Evolutionary conservation across 2,888 invertebrate species (phyloP).

Genomic region (Anthophora plumipes): DNA sequence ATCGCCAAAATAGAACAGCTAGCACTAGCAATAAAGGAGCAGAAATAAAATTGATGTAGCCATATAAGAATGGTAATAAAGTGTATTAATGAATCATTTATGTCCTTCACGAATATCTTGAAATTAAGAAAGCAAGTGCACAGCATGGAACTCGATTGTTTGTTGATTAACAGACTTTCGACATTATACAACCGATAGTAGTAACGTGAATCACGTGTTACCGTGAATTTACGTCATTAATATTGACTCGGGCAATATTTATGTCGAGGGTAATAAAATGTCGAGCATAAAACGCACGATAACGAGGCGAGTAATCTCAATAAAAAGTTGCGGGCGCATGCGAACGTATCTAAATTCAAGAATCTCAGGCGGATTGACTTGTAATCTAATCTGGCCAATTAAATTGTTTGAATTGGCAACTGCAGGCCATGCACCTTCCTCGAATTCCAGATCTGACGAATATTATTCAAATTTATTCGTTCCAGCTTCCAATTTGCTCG

Average conservation of each 20-base stretch:
- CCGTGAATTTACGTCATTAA: neutral
- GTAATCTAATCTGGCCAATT: conserved; percentile 24
- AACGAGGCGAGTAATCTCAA: neutral
- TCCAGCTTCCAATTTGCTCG: neutral
- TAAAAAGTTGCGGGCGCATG: neutral
- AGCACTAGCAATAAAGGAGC: neutral
- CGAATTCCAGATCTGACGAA: neutral
- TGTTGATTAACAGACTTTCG: neutral
- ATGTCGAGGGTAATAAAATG: neutral
- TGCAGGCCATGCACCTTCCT: conserved; percentile 7
- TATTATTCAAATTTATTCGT: neutral
- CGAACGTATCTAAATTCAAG: conserved; percentile 2
- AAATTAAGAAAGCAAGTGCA: neutral
- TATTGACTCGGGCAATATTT: neutral
- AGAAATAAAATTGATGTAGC: neutral
- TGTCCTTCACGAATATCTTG: neutral
- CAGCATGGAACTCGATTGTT: neutral
- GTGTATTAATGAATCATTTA: neutral
- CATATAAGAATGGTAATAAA: neutral
- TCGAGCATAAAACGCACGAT: neutral
- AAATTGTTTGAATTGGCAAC: neutral
- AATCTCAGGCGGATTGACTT: neutral
- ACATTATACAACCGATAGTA: neutral
- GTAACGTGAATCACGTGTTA: neutral
- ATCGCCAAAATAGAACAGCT: too few species aligned